These are phyloP conservation scores for Odontocerum albicorne DNA, from an alignment of 2,888 invertebrate genomes.

Conservation along the genomic window DNA sequence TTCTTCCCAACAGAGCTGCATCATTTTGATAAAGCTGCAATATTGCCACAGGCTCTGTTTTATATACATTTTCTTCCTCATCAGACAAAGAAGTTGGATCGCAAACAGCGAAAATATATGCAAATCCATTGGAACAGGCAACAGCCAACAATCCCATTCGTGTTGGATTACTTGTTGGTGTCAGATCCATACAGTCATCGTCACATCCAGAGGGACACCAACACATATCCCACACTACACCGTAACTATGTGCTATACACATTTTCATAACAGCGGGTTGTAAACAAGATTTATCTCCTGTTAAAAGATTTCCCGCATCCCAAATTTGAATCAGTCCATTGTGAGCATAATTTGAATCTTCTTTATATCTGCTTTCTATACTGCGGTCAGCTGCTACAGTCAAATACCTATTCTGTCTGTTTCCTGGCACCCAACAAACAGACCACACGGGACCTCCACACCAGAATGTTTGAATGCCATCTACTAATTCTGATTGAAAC, in stretches of 20 bases:
- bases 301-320: slow-evolving; percentile 55
- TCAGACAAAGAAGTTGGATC: slow-evolving; percentile 47
- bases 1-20: slow-evolving; percentile 39
- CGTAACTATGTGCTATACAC: slow-evolving; percentile 63
- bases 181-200: slow-evolving; percentile 46
- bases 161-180: slow-evolving; percentile 22
- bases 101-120: slow-evolving; percentile 65
- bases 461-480: slow-evolving; percentile 48
- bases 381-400: slow-evolving; percentile 59
- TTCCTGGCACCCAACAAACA: slow-evolving; percentile 56
- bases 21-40: slow-evolving; percentile 42
- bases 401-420: slow-evolving; percentile 51
- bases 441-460: slow-evolving; percentile 62
- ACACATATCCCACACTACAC: slow-evolving; percentile 68
- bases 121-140: slow-evolving; percentile 66
- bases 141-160: slow-evolving; percentile 68
- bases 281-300: slow-evolving; percentile 10
- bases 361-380: slow-evolving; percentile 54
- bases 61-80: slow-evolving; percentile 44
- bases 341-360: slow-evolving; percentile 47
- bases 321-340: slow-evolving; percentile 70
- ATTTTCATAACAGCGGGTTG: slow-evolving; percentile 52
- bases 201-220: slow-evolving; percentile 79
- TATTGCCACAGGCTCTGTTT: slow-evolving; percentile 53
- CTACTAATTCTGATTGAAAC: slow-evolving; percentile 48